Base-by-base conservation (phyloP, 2,113 vertebrate genomes). In the Osmerus eperlanus region DNA sequence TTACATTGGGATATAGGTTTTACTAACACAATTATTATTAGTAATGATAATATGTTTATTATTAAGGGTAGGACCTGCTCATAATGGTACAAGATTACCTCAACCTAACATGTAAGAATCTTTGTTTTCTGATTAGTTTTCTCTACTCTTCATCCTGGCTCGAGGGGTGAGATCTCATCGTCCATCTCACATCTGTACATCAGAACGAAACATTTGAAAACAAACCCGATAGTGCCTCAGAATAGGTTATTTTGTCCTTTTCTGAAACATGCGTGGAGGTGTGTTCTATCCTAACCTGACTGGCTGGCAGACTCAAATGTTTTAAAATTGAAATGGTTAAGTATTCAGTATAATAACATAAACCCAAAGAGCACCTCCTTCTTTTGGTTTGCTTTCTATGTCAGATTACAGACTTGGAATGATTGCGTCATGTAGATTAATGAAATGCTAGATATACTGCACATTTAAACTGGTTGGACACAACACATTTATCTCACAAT, bases 151-250 rank as follows among this genome's bases (percentile, higher is more conserved):
- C 32, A 36, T 36, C 32, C 41, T 47, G 41, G 41, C 41, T 47
- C 5, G 9, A 47, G 41, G 7, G 41, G 9, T 47, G 41, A 12
- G 41, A 47, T 47, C 41, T 47, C 41, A 47, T 47, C 9, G 7
- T 67, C 60, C 71, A 18, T 63, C 52, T 68, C 71, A 71, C 36
- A 21, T 6, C 5, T 32, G 4, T 11, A 3, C 16, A 28, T 64
- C 29, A 36, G 32, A 16, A 47, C 9, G 1, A 68, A 70, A 70
- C 18, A 60, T 41, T 65, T 51, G 32, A 65, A 80, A 67, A 74
- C 65, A 9, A 83, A 76, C 77, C 78, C 75, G 80, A 76, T 78
- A 83, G 85, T 87, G 85, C 85, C 84, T 87, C 75, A 79, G 69
- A 72, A 68, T n/a, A 67, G 64, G 28, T 77, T 47, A 72, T 62